Evolutionary conservation across 2,888 invertebrate species (phyloP).

Genomic region (Athalia rosae): DNA sequence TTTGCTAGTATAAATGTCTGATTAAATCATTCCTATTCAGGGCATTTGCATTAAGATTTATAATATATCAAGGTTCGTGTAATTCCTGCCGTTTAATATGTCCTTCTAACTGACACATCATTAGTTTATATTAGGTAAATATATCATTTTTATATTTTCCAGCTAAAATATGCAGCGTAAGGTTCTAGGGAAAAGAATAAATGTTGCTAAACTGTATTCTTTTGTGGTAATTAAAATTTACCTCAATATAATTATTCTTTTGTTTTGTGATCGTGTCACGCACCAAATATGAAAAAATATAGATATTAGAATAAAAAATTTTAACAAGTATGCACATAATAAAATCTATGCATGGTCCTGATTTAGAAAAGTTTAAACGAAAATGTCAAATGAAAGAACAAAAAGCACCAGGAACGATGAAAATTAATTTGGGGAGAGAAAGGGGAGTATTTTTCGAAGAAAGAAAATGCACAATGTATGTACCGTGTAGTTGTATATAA

Average conservation of each 20-base stretch:
- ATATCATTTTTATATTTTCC: not conserved
- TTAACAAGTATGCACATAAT: too few species aligned
- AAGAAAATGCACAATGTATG: constrained; percentile 30
- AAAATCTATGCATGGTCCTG: too few species aligned
- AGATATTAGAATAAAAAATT: too few species aligned
- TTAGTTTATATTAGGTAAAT: not conserved
- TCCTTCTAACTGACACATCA: not conserved
- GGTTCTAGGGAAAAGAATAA: not conserved
- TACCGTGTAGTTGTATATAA: constrained; percentile 39
- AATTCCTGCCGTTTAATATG: not conserved
- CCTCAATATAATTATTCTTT: too few species aligned
- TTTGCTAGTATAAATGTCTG: constrained; percentile 28
- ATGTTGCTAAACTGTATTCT: constrained; percentile 12
- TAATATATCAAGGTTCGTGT: constrained; percentile 3
- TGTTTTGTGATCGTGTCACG: too few species aligned
- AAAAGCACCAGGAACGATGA: not conserved
- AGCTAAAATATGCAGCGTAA: not conserved
- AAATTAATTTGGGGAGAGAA: not conserved
- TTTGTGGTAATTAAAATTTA: not conserved
- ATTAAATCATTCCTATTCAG: constrained; percentile 26
- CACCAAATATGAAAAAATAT: too few species aligned
- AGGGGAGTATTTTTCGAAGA: not conserved
- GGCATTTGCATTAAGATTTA: constrained; percentile 31
- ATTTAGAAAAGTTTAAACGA: too few species aligned
- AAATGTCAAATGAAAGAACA: too few species aligned